Conservation (phyloP, 2,797 vertebrate genomes). For the Sardinella longiceps region DNA sequence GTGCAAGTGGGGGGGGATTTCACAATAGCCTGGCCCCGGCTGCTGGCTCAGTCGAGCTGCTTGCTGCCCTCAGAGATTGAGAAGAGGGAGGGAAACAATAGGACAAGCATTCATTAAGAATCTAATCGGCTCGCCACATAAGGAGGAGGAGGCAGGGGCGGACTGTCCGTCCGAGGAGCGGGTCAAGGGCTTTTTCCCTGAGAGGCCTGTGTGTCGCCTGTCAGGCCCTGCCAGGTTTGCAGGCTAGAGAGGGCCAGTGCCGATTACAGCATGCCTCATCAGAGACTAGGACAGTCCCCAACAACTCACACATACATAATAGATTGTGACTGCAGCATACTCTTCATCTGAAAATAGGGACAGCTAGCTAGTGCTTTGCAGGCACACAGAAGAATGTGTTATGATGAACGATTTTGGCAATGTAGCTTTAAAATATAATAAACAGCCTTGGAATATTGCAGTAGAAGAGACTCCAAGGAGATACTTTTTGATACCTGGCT, state of each 20-base stretch:
- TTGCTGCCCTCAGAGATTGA: constrained; percentile 51
- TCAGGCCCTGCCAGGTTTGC: constrained; percentile 19
- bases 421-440: background rate
- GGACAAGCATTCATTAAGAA: constrained; percentile 35
- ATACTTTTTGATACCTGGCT: too few species aligned
- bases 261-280: constrained; percentile 41
- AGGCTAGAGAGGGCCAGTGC: background rate
- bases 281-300: constrained; percentile 45
- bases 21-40: constrained; percentile 53
- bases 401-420: background rate
- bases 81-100: constrained; percentile 35
- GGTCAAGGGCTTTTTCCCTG: background rate
- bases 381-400: constrained; percentile 23
- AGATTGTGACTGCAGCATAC: constrained; percentile 50
- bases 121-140: constrained; percentile 23
- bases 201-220: background rate
- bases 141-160: constrained; percentile 10
- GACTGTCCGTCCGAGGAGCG: background rate
- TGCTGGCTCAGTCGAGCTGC: constrained; percentile 41
- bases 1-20: constrained; percentile 55
- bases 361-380: constrained; percentile 23
- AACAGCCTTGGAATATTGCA: too few species aligned
- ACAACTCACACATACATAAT: constrained; percentile 53
- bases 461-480: too few species aligned
- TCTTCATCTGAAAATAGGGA: constrained; percentile 43